Percentiles rank a stretch among this genome's conserved stretches.
Evolutionary conservation across 2,888 invertebrate genomes (phyloP).

Genomic region (Hirtodrosophila cameraria): DNA sequence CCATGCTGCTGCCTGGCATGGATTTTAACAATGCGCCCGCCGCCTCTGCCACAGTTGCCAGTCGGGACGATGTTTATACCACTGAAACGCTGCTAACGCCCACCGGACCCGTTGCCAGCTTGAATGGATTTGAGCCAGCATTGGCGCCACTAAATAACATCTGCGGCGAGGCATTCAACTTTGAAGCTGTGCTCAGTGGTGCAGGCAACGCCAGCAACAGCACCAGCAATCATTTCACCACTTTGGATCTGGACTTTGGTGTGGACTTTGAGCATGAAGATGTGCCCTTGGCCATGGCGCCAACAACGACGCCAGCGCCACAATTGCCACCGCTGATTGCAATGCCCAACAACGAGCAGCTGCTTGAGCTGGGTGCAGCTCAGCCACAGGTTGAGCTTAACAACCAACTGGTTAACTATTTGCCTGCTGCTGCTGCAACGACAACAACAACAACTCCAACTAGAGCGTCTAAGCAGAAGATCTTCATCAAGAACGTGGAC

Average conservation of each 20-base stretch:
- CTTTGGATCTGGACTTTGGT: conserved; percentile 63
- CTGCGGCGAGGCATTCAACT: conserved; percentile 60
- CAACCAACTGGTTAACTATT: conserved; percentile 39
- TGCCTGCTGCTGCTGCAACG: conserved; percentile 27
- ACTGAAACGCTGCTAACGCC: conserved; percentile 55
- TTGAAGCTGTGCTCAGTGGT: conserved; percentile 55
- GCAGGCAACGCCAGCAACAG: conserved; percentile 25
- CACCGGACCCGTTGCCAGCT: conserved; percentile 44
- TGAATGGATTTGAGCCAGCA: conserved; percentile 59
- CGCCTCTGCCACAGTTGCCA: conserved; percentile 1
- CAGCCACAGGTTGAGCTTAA: conserved; percentile 17
- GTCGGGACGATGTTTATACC: conserved; percentile 37
- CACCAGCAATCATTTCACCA: conserved; percentile 54
- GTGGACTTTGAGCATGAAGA: conserved; percentile 58
- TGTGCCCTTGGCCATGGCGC: conserved; percentile 55
- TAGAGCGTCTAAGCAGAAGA: conserved; percentile 73
- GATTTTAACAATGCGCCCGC: conserved; percentile 36
- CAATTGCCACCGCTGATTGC: not conserved
- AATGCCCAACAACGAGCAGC: conserved; percentile 9
- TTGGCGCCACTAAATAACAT: conserved; percentile 54
- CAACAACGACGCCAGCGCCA: conserved; percentile 49
- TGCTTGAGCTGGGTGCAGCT: conserved; percentile 30
- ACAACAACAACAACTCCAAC: conserved; percentile 1
- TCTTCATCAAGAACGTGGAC: conserved; percentile 82
- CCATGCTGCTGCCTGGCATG: conserved; percentile 75